Evolutionary conservation across 2,113 vertebrate genomes (phyloP).

Genomic region (Aegithalos caudatus): DNA sequence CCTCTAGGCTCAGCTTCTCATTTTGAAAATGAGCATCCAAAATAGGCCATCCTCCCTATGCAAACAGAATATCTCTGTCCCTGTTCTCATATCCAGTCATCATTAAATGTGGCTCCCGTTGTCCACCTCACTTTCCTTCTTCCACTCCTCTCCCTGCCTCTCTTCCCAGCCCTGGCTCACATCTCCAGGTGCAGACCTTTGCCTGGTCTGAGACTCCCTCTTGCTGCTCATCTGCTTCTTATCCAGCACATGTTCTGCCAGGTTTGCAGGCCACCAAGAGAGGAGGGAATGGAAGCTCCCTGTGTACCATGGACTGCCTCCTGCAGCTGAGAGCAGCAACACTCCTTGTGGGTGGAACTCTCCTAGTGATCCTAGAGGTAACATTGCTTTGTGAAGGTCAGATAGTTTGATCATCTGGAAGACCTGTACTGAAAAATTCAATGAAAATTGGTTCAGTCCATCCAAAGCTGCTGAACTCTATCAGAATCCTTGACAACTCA

Average conservation of each 20-base stretch:
- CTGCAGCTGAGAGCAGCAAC: neutral
- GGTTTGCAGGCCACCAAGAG: neutral
- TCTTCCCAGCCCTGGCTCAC: neutral
- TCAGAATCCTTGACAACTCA: neutral
- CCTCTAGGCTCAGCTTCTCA: neutral
- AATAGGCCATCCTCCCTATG: neutral
- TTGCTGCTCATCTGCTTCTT: neutral
- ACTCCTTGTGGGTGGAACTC: neutral
- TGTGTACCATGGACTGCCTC: too few relatives aligned
- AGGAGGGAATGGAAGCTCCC: neutral
- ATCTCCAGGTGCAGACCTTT: neutral
- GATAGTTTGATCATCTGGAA: neutral
- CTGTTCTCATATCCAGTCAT: neutral
- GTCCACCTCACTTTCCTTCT: neutral
- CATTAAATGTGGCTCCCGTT: neutral
- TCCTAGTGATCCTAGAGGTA: neutral
- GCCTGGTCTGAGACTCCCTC: neutral
- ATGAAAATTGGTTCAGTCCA: neutral
- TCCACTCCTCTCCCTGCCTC: neutral
- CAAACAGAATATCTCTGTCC: neutral
- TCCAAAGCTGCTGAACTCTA: neutral
- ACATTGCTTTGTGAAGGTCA: neutral
- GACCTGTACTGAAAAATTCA: neutral
- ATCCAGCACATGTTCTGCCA: rapidly evolving
- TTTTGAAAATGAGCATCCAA: neutral